These are phyloP conservation scores for Poeciliopsis infans DNA, from an alignment of 2,797 vertebrate genomes.

Conservation along the genomic window DNA sequence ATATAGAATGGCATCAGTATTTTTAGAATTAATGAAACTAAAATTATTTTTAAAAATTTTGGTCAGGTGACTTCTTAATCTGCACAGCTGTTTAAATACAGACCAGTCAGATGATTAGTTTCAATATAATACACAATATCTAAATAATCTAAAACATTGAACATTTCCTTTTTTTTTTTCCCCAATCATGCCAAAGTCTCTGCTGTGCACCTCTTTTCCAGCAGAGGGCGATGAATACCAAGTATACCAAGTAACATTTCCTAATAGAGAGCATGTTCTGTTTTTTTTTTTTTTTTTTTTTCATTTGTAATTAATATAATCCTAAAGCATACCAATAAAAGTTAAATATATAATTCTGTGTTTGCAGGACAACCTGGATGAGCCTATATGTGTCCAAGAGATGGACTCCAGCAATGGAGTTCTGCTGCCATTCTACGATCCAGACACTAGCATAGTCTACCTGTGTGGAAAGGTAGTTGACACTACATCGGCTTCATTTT, in stretches of 20 bases:
- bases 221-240: constrained; percentile 45
- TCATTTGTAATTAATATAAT: neutral
- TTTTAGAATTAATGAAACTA: neutral
- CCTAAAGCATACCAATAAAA: neutral
- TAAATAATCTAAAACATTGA: neutral
- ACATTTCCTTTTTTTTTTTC: neutral
- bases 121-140: neutral
- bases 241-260: constrained; percentile 14
- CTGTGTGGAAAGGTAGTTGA: constrained; percentile 92
- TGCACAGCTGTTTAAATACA: neutral
- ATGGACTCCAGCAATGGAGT: constrained; percentile 98
- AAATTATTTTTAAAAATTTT: neutral
- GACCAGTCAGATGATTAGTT: neutral
- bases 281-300: neutral
- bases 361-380: constrained; percentile 92
- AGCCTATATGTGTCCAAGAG: constrained; percentile 95
- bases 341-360: constrained; percentile 16
- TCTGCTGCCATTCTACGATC: constrained; percentile 94
- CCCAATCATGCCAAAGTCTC: neutral
- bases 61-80: neutral
- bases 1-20: neutral
- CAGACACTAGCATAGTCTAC: constrained; percentile 95
- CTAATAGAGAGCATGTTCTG: neutral
- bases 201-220: constrained; percentile 28
- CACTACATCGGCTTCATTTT: neutral